Base-by-base conservation (phyloP, 2,113 vertebrate genomes). In the Ciconia maguari region DNA sequence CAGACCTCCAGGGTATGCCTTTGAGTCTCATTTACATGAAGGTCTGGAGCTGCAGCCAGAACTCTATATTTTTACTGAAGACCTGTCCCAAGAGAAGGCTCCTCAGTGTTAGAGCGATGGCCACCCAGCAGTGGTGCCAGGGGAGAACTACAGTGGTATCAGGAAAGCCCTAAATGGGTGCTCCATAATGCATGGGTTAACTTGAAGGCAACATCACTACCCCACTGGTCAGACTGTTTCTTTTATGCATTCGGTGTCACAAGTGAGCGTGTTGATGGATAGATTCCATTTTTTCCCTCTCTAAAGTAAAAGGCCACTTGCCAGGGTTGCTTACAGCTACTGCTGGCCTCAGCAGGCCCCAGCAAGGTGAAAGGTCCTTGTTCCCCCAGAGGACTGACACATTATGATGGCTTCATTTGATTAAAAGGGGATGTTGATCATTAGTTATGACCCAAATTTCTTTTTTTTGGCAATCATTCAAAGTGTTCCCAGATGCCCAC, bases 401-500 rank as follows among this genome's bases (percentile, higher is more conserved):
- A 97, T 98, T 97, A 96, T 97, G 97, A 98, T 87, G 96, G 96
- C 97, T 98, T 98, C 97, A 94, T 98, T 96, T 98, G 98, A 98
- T 98, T 98, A 98, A 98, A 98, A 98, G 97, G 96, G 97, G 98
- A 98, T 98, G 98, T 98, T 97, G 97, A 96, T 98, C 98, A 97
- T 98, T 98, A 98, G 95, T 97, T 97, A 95, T 96, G 96, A 97
- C 93, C 98, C 92, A 96, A 97, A 97, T 98, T 97, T 98, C 95
- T 97, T 96, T 91, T 95, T 97, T 95, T 88, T 97, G 85, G 98
- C 96, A 98, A 98, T 98, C 98, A 98, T 97, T 98, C 97, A 98
- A 98, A 98, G 94, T 96, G 97, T 95, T 98, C 98, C 97, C 98
- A 98, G 97, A 98, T 98, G 98, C 95, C 78, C 69, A 74, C 74